Evolutionary conservation across 2,797 vertebrate genomes (phyloP).

Genomic region (Sebastes kiyomatsui): DNA sequence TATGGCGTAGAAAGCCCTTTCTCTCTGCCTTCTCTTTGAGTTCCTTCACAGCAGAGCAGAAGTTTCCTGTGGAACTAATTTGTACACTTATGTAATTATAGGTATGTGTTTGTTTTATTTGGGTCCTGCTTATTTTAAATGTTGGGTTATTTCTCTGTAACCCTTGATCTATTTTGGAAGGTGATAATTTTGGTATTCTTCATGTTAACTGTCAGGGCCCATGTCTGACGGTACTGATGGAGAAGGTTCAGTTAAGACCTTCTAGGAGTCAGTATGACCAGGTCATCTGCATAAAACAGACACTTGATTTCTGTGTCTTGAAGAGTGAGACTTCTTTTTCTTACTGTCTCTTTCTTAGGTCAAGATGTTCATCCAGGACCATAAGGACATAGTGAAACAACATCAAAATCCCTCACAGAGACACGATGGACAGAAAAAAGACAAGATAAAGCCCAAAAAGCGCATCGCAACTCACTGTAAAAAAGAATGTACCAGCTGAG

Average conservation of each 20-base stretch:
- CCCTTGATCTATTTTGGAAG: neutral
- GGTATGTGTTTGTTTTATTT: neutral
- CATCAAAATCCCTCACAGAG: conserved; percentile 6
- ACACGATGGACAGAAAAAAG: conserved; percentile 1
- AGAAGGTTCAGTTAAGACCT: neutral
- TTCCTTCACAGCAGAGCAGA: neutral
- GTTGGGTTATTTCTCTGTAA: neutral
- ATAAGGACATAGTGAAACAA: conserved; percentile 62
- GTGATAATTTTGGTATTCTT: too few species aligned
- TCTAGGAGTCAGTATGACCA: neutral
- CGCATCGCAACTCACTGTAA: neutral
- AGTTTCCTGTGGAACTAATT: neutral
- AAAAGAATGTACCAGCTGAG: too few species aligned
- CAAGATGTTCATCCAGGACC: conserved; percentile 79
- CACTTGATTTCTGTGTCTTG: neutral
- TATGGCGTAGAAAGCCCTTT: neutral
- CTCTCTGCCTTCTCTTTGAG: neutral
- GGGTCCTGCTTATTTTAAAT: neutral
- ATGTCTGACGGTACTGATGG: neutral
- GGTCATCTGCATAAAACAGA: neutral
- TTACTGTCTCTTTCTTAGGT: conserved; percentile 72
- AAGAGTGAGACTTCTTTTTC: neutral
- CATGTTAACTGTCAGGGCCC: too few species aligned
- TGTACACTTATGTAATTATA: neutral
- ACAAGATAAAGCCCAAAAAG: neutral